These are phyloP conservation scores for Lasioglossum calceatum DNA, from an alignment of 2,888 invertebrate species.

Conservation along the genomic window DNA sequence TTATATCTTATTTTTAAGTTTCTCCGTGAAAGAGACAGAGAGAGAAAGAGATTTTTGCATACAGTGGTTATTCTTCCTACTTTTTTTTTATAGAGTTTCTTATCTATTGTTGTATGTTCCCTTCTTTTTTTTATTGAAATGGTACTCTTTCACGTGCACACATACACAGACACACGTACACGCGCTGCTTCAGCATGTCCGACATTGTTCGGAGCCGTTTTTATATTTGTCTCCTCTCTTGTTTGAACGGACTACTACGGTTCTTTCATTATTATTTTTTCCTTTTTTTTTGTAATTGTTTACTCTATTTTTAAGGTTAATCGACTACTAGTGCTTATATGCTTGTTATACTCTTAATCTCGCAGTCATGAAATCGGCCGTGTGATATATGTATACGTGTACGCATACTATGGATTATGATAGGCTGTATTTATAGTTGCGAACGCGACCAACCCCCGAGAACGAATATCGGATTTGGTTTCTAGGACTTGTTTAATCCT, in stretches of 20 bases:
- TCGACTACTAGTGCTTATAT: slow-evolving; percentile 69
- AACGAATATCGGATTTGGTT: slow-evolving; percentile 58
- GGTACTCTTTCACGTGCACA: slow-evolving; percentile 33
- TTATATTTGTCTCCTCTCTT: slow-evolving; percentile 26
- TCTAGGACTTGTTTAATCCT: slow-evolving; percentile 50
- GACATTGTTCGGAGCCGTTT: slow-evolving; percentile 45
- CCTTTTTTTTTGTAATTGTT: not conserved
- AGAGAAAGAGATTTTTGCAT: slow-evolving; percentile 71
- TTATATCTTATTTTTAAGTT: slow-evolving; percentile 72
- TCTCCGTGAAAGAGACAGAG: slow-evolving; percentile 28
- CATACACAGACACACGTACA: slow-evolving; percentile 9
- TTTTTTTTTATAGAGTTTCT: slow-evolving; percentile 46
- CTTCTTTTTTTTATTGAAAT: slow-evolving; percentile 42
- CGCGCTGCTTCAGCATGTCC: slow-evolving; percentile 13
- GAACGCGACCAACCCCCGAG: slow-evolving; percentile 37
- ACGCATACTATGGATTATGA: slow-evolving; percentile 24
- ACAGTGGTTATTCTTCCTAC: slow-evolving; percentile 71
- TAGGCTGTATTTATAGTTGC: slow-evolving; percentile 42
- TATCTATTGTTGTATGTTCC: slow-evolving; percentile 27
- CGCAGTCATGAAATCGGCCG: slow-evolving; percentile 82
- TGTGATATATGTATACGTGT: slow-evolving; percentile 74
- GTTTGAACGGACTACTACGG: slow-evolving; percentile 56
- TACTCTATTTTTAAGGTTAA: slow-evolving; percentile 49
- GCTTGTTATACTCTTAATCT: slow-evolving; percentile 73
- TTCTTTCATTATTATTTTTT: not conserved